Evolutionary conservation across 2,888 invertebrate species (phyloP).

Genomic region (Diadegma fenestrale): DNA sequence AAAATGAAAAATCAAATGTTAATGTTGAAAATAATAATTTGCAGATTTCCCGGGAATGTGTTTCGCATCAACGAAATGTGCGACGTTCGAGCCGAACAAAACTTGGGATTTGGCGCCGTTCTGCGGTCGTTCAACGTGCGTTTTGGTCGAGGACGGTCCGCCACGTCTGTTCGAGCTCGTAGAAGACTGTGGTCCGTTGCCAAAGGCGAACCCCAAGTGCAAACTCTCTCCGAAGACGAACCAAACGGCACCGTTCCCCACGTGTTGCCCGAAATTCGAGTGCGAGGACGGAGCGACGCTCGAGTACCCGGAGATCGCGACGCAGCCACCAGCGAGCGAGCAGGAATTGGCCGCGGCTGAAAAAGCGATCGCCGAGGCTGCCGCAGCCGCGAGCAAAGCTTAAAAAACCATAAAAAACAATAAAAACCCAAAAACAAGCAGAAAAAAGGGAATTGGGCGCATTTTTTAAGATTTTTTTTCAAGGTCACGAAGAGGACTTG

Average conservation of each 20-base stretch:
- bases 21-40: conserved; percentile 70
- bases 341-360: conserved; percentile 77
- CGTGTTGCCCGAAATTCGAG: conserved; percentile 93
- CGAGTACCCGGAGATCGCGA: conserved; percentile 93
- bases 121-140: conserved; percentile 96
- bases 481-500: background rate
- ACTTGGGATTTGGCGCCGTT: conserved; percentile 95
- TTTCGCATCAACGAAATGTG: conserved; percentile 95
- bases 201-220: conserved; percentile 94
- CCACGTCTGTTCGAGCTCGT: conserved; percentile 93
- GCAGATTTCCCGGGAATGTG: conserved; percentile 96
- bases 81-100: conserved; percentile 94
- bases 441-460: background rate
- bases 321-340: conserved; percentile 85
- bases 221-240: conserved; percentile 95
- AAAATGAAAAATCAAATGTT: background rate
- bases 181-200: conserved; percentile 95
- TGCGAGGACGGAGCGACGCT: conserved; percentile 94
- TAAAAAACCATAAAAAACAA: conserved; percentile 1
- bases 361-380: conserved; percentile 80
- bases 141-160: conserved; percentile 91
- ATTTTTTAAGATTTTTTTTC: background rate
- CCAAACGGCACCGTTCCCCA: conserved; percentile 95
- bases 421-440: background rate
- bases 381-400: conserved; percentile 66